Evolutionary conservation across 1,140 invertebrate species (phyloP).

Genomic region (Helicoverpa armigera): DNA sequence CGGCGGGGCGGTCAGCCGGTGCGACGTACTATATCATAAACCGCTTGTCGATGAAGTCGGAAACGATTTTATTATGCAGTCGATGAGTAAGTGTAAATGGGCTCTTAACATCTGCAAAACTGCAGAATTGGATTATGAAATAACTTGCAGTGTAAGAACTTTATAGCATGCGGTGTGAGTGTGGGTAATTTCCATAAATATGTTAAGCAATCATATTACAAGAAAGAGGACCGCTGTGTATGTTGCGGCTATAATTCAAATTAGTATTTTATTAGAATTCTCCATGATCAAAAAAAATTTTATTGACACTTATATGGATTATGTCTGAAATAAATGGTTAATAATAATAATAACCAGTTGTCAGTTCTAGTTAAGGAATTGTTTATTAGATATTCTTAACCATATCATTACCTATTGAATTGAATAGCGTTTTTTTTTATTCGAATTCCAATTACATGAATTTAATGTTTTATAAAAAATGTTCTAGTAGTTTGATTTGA

Average conservation of each 20-base stretch:
- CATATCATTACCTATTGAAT: constrained; percentile 1
- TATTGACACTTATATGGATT: neutral
- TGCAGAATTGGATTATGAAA: neutral
- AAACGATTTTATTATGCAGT: neutral
- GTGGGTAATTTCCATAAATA: neutral
- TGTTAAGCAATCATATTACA: constrained; percentile 1
- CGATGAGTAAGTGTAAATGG: neutral
- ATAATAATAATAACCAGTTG: constrained; percentile 4
- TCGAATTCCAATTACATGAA: constrained; percentile 3
- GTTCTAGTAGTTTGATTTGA: too few species aligned
- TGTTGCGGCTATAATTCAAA: constrained; percentile 3
- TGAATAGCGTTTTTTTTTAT: constrained; percentile 2
- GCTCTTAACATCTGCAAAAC: neutral
- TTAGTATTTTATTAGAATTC: neutral
- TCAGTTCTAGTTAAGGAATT: constrained; percentile 3
- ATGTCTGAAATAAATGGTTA: constrained; percentile 1
- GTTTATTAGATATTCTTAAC: neutral
- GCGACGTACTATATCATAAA: neutral
- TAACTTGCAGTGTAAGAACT: constrained; percentile 1
- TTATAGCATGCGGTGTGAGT: constrained; percentile 2
- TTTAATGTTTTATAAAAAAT: neutral
- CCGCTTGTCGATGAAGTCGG: neutral
- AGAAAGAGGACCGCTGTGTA: neutral
- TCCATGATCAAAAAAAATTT: neutral
- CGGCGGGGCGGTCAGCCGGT: neutral